These are phyloP conservation scores for Cyprinodon variegatus DNA, from an alignment of 2,113 vertebrate genomes.

Conservation along the genomic window DNA sequence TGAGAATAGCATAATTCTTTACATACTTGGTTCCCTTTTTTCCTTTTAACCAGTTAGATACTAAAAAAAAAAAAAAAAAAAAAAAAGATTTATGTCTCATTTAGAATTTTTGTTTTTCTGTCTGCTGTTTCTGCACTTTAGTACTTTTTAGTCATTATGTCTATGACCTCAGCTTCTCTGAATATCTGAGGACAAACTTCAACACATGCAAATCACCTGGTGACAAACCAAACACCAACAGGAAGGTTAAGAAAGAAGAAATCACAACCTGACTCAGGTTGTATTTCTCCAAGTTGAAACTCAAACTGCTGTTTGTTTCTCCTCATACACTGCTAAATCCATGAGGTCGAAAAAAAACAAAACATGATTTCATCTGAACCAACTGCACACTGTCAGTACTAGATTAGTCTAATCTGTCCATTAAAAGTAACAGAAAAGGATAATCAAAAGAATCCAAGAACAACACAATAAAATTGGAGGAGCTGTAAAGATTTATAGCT, in stretches of 20 bases:
- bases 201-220: constrained; percentile 8
- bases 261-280: neutral
- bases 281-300: neutral
- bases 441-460: neutral
- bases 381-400: neutral
- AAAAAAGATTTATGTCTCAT: neutral
- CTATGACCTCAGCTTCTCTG: constrained; percentile 34
- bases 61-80: neutral
- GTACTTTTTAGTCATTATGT: neutral
- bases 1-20: neutral
- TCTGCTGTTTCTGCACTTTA: constrained; percentile 23
- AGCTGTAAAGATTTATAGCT: neutral
- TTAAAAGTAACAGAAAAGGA: neutral
- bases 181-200: constrained; percentile 26
- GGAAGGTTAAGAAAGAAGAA: constrained; percentile 10
- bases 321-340: neutral
- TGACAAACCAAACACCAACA: constrained; percentile 35
- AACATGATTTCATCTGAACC: neutral
- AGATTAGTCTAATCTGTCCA: neutral
- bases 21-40: neutral
- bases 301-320: neutral
- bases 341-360: neutral
- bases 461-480: neutral
- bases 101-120: neutral
- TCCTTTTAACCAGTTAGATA: neutral